phyloP scores from a whole-genome alignment of 2,113 vertebrate species.

The Tetrao urogallus region DNA sequence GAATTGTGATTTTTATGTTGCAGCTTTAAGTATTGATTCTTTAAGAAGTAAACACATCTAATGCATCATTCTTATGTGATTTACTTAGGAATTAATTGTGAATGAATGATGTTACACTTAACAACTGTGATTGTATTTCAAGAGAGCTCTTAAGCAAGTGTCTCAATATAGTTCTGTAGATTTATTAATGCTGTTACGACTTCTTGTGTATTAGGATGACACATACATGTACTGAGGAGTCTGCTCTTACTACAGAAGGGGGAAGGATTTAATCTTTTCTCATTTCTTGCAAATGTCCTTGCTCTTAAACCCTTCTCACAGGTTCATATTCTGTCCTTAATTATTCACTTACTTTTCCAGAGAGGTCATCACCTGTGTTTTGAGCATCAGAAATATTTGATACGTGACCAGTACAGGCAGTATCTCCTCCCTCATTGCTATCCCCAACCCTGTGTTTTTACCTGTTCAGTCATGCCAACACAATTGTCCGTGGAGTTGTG shows the following conservation, averaged over 20 bases:
- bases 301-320: not conserved
- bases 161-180: not conserved
- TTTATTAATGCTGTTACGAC: not conserved
- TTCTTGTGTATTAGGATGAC: not conserved
- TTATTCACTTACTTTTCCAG: not conserved
- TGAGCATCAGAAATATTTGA: not conserved
- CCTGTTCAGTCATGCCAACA: not conserved
- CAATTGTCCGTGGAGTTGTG: not conserved
- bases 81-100: not conserved
- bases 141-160: not conserved
- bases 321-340: not conserved
- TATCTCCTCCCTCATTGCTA: not conserved
- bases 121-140: not conserved
- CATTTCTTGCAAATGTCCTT: not conserved
- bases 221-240: not conserved
- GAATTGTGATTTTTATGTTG: not conserved
- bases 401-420: not conserved
- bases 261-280: not conserved
- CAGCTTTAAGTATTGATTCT: not conserved
- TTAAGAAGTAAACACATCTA: not conserved
- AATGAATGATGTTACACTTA: not conserved
- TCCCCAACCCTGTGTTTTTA: fast-evolving
- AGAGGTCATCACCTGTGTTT: not conserved
- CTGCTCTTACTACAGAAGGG: not conserved
- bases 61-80: not conserved